These are phyloP conservation scores for Myopa testacea DNA, from an alignment of 2,888 invertebrate genomes.

Conservation along the genomic window DNA sequence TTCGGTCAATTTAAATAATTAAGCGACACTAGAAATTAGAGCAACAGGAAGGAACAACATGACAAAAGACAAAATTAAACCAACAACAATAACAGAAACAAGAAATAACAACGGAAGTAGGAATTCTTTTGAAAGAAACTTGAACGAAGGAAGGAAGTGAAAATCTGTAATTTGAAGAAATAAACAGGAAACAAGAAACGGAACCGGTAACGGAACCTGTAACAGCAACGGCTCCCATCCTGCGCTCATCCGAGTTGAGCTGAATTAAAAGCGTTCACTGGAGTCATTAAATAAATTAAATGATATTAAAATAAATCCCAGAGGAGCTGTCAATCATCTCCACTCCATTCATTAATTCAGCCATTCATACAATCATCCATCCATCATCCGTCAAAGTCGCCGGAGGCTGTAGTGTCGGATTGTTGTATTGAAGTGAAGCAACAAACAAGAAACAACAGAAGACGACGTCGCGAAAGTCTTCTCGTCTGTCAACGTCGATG, in stretches of 20 bases:
- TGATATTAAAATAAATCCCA: slow-evolving; percentile 35
- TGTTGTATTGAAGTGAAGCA: neutral
- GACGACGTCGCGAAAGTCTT: neutral
- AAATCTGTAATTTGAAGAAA: slow-evolving; percentile 29
- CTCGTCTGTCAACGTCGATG: neutral
- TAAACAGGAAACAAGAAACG: neutral
- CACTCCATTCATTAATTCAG: neutral
- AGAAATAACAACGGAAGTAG: too few species aligned
- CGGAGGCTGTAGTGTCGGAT: neutral
- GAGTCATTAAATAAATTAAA: slow-evolving; percentile 34
- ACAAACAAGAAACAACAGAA: neutral
- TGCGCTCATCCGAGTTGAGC: neutral
- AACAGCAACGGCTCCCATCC: neutral
- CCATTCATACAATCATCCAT: slow-evolving; percentile 15
- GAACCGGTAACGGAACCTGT: neutral
- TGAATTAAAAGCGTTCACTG: slow-evolving; percentile 18
- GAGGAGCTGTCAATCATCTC: slow-evolving; percentile 26
- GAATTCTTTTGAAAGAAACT: neutral
- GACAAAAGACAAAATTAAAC: too few species aligned
- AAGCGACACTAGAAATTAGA: slow-evolving; percentile 1
- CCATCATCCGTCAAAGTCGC: neutral
- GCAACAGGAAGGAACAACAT: neutral
- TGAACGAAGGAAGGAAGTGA: neutral
- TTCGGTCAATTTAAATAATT: slow-evolving; percentile 19
- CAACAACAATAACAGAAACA: neutral